Conservation (phyloP, 2,888 invertebrate species). For the Elysia crispata region DNA sequence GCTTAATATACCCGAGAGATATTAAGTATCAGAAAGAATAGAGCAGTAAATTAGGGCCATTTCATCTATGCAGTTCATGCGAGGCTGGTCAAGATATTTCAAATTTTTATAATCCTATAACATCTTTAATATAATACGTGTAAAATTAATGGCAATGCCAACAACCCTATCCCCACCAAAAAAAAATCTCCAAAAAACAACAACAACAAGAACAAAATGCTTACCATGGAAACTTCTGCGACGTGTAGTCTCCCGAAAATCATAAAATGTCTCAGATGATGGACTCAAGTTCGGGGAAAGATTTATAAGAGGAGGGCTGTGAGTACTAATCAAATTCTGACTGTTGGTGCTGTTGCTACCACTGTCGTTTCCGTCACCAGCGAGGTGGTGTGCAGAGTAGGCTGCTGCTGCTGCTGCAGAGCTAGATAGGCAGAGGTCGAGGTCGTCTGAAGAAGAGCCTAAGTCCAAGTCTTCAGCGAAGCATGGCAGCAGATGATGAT, state of each 20-base stretch:
- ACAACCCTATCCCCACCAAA: not conserved
- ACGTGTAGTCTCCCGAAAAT: conserved; percentile 72
- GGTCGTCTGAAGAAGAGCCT: conserved; percentile 48
- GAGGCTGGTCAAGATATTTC: no score
- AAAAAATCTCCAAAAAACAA: not conserved
- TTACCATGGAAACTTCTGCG: conserved; percentile 70
- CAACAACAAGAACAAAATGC: conserved; percentile 44
- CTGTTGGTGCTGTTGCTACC: no score
- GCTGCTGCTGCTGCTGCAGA: conserved; percentile 45
- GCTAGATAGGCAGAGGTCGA: conserved; percentile 37
- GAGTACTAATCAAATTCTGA: conserved; percentile 70
- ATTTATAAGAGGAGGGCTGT: conserved; percentile 76
- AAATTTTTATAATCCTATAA: no score
- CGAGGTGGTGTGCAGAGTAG: conserved; percentile 4
- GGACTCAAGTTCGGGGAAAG: conserved; percentile 71
- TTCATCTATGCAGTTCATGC: no score
- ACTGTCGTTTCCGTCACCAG: conserved; percentile 45
- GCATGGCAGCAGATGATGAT: conserved; percentile 52
- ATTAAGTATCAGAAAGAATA: no score
- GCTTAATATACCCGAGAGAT: no score
- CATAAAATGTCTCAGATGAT: conserved; percentile 65
- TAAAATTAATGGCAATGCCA: not conserved
- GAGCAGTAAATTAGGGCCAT: no score
- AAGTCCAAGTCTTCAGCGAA: conserved; percentile 45
- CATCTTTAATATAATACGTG: no score